Conservation (phyloP, 2,797 vertebrate species). For the Prunella strophiata region DNA sequence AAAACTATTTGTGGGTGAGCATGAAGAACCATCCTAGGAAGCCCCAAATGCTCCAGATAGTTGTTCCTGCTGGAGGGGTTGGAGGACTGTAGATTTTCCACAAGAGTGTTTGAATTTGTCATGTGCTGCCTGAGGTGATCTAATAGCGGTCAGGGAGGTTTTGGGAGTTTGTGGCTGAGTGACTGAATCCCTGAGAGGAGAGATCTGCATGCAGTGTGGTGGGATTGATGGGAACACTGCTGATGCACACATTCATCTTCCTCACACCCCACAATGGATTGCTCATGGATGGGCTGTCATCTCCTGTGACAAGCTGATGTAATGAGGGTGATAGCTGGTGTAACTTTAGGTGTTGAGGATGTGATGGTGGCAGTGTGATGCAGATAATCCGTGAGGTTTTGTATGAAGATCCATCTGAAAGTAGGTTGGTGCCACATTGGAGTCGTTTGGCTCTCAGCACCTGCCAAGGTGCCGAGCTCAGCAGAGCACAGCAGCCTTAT, state of each 20-base stretch:
- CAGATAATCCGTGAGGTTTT: not conserved
- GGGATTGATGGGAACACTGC: not conserved
- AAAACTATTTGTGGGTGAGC: not conserved
- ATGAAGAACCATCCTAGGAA: not conserved
- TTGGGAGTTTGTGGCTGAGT: not conserved
- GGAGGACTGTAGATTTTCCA: not conserved
- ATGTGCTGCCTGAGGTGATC: not conserved
- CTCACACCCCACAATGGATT: not conserved
- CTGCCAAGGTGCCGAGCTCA: not conserved
- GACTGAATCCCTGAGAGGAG: not conserved
- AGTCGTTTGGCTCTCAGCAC: not conserved
- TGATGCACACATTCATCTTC: not conserved
- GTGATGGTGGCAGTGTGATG: not conserved
- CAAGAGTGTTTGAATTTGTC: not conserved
- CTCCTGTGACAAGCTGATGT: not conserved
- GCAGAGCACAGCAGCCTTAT: not conserved
- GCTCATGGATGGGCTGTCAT: not conserved
- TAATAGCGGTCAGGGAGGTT: not conserved
- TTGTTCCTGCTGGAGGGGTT: not conserved
- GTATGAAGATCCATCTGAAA: not conserved
- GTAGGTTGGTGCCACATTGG: not conserved
- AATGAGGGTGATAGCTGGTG: not conserved
- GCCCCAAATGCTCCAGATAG: not conserved
- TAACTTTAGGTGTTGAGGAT: not conserved
- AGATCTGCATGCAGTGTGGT: rapidly evolving